Base-by-base conservation (phyloP, 1,140 invertebrate species). In the Temnothorax longispinosus region DNA sequence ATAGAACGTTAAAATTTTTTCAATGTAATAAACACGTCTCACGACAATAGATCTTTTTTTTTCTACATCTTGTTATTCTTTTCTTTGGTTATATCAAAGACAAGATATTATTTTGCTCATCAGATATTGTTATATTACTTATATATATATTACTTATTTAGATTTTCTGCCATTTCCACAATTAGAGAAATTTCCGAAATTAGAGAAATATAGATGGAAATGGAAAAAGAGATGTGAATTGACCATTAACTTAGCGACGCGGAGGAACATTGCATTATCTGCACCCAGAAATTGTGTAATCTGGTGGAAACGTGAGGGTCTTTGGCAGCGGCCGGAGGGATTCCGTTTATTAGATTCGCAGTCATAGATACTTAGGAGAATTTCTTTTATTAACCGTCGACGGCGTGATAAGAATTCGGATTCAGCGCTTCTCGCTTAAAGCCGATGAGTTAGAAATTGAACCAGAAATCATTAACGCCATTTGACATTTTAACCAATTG, bases 371-470 rank as follows among this genome's bases (percentile, higher is more conserved):
- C 72, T 87, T 72, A 35, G 44, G 58, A 76, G 75, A 87, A 87
- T 85, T 52, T 67, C 54, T 87, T 89, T 87, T 85, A 78, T 80
- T 67, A 60, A 47, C 71, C 67, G 85, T 50, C 75, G 85, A 82
- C 65, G 35, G 84, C 71, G 85, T 82, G 85, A 84, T 44, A 32
- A 3, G 72, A 88, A 88, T 87, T 32, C 18, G 11, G 11, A 11
- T 47, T 0, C 7, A 35, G 56, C 21, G 21, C 44, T 69, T 13
- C 1, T 27, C 27, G 13, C 44, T 71, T 56, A 56, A 71, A 81
- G 52, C n/a, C 27, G 27, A 27, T n/a, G 54, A 21, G 15, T 71
- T 56, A 60, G 10, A 27, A 67, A 52, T 50, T 38, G 11, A 13
- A 44, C 44, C 21, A 3, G 32, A 27, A 27, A 35, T 52, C 27